A percentile compares a stretch with the other conserved stretches of the same genome.
These are phyloP conservation scores for Adelphocoris suturalis DNA, from an alignment of 2,888 invertebrate genomes.

Conservation along the genomic window DNA sequence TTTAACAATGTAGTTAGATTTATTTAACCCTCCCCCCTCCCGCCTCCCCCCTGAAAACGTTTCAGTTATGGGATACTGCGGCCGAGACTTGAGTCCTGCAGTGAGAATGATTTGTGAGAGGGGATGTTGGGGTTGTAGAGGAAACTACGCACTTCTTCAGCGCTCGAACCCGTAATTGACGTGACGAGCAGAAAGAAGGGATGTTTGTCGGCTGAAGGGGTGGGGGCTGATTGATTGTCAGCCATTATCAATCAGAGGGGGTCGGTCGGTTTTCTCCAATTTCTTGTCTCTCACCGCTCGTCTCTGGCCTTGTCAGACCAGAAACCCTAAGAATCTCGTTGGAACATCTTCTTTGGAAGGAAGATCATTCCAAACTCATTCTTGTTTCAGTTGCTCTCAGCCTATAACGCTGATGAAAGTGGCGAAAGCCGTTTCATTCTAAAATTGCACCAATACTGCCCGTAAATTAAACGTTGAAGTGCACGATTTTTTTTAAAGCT, in stretches of 20 bases:
- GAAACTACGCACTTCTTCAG: conserved; percentile 33
- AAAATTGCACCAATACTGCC: too few relatives aligned
- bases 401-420: too few relatives aligned
- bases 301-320: conserved; percentile 9
- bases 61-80: too few relatives aligned
- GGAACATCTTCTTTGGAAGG: neutral
- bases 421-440: too few relatives aligned
- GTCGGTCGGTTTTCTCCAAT: conserved; percentile 40
- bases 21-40: too few relatives aligned
- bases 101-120: neutral
- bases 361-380: too few relatives aligned
- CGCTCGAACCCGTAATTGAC: conserved; percentile 57
- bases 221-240: conserved; percentile 65
- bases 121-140: neutral
- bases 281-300: conserved; percentile 33
- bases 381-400: too few relatives aligned
- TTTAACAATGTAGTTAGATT: too few relatives aligned
- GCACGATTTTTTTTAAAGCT: too few relatives aligned
- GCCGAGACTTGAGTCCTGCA: too few relatives aligned
- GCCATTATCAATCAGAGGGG: conserved; percentile 63
- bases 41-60: too few relatives aligned
- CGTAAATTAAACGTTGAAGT: too few relatives aligned
- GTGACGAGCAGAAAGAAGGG: conserved; percentile 16
- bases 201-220: neutral
- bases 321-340: neutral